Evolutionary conservation across 1,140 invertebrate species (phyloP).

Genomic region (Eciton burchellii): DNA sequence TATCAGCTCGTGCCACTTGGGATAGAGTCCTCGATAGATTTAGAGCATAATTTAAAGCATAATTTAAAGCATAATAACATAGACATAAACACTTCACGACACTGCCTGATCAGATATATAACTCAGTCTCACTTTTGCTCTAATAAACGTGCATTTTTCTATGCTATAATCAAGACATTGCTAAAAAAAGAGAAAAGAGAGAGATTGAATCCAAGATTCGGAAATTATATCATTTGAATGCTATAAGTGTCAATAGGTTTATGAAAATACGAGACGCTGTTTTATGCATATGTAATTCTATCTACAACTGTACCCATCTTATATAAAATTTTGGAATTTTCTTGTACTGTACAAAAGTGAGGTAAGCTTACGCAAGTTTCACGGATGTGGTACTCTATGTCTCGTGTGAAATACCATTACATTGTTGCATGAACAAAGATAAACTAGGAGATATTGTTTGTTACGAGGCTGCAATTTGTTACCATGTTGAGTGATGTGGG

Average conservation of each 20-base stretch:
- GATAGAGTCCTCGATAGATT: constrained; percentile 73
- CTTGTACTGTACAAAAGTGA: constrained; percentile 32
- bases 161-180: constrained; percentile 30
- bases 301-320: constrained; percentile 60
- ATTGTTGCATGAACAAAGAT: constrained; percentile 64
- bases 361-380: constrained; percentile 38
- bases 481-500: constrained; percentile 69
- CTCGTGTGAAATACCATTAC: constrained; percentile 51
- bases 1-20: constrained; percentile 70
- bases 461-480: constrained; percentile 75
- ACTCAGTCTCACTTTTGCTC: constrained; percentile 58
- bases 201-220: not conserved
- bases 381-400: constrained; percentile 56
- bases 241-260: constrained; percentile 46
- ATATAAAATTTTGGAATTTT: constrained; percentile 60
- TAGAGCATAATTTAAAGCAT: constrained; percentile 75
- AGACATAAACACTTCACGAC: constrained; percentile 70
- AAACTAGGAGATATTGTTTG: constrained; percentile 69
- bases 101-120: constrained; percentile 72
- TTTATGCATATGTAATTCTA: constrained; percentile 65
- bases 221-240: constrained; percentile 58
- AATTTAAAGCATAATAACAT: constrained; percentile 71
- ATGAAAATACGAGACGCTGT: constrained; percentile 47
- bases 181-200: constrained; percentile 9
- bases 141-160: constrained; percentile 34